These are phyloP conservation scores for Eristalis tenax DNA, from an alignment of 2,888 invertebrate genomes.

Conservation along the genomic window DNA sequence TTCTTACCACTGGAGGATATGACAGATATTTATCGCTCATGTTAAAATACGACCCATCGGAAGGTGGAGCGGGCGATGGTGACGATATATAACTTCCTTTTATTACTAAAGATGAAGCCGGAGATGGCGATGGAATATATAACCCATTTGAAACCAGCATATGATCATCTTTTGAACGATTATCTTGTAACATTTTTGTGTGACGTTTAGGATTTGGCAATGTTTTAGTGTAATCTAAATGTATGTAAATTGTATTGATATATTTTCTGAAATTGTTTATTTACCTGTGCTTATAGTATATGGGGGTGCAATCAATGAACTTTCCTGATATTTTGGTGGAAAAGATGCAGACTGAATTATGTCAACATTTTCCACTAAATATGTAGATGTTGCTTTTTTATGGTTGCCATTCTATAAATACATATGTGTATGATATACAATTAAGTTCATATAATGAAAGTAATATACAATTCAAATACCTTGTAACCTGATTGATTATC, in stretches of 20 bases:
- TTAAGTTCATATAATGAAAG: constrained; percentile 72
- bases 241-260: neutral
- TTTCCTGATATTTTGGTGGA: constrained; percentile 79
- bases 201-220: constrained; percentile 79
- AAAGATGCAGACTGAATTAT: constrained; percentile 80
- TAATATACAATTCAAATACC: constrained; percentile 72
- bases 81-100: constrained; percentile 80
- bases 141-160: constrained; percentile 79
- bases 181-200: constrained; percentile 77
- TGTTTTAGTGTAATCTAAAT: constrained; percentile 78
- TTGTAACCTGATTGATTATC: constrained; percentile 79
- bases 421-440: constrained; percentile 8
- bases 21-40: constrained; percentile 80
- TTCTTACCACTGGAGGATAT: constrained; percentile 79
- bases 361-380: constrained; percentile 79
- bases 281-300: constrained; percentile 73
- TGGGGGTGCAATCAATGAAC: constrained; percentile 79
- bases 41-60: constrained; percentile 79
- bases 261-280: neutral
- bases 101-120: constrained; percentile 79
- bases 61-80: constrained; percentile 79
- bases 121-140: constrained; percentile 79
- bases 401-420: constrained; percentile 78
- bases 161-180: constrained; percentile 79
- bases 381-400: constrained; percentile 80